These are phyloP conservation scores for Dryobates pubescens DNA, from an alignment of 2,797 vertebrate genomes.

Conservation along the genomic window DNA sequence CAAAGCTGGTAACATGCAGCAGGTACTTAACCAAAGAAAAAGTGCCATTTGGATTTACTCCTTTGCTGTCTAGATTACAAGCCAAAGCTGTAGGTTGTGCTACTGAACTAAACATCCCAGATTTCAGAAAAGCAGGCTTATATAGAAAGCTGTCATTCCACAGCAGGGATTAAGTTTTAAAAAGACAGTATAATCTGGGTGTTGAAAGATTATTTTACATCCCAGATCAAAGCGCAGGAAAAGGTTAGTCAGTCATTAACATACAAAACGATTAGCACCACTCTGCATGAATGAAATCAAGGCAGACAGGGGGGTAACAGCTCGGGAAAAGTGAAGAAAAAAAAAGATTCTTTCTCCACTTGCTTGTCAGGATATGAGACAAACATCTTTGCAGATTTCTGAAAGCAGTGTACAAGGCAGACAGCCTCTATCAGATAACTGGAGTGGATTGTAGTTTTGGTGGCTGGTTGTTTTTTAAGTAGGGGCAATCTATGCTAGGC, in stretches of 20 bases:
- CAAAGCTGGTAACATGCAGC: not conserved
- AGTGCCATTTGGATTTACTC: not conserved
- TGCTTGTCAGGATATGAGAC: not conserved
- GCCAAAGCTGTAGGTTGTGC: not conserved
- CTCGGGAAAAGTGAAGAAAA: not conserved
- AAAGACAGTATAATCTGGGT: not conserved
- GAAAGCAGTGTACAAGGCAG: not conserved
- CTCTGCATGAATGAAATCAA: not conserved
- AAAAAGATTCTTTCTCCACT: too few relatives aligned
- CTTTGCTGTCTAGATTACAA: not conserved
- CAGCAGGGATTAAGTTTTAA: not conserved
- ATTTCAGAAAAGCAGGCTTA: not conserved
- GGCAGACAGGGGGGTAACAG: not conserved
- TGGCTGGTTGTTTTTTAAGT: not conserved
- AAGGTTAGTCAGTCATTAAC: not conserved
- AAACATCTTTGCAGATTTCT: not conserved
- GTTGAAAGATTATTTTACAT: not conserved
- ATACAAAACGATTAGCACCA: not conserved
- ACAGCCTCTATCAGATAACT: rapidly evolving
- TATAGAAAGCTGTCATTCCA: not conserved
- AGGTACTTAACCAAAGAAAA: not conserved
- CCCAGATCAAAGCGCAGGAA: not conserved
- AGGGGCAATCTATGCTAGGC: not conserved
- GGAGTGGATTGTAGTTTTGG: rapidly evolving
- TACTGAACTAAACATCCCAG: not conserved